Percentiles rank a stretch among this genome's conserved stretches.
phyloP scores from a whole-genome alignment of 2,888 invertebrate genomes.

The Nezara viridula region DNA sequence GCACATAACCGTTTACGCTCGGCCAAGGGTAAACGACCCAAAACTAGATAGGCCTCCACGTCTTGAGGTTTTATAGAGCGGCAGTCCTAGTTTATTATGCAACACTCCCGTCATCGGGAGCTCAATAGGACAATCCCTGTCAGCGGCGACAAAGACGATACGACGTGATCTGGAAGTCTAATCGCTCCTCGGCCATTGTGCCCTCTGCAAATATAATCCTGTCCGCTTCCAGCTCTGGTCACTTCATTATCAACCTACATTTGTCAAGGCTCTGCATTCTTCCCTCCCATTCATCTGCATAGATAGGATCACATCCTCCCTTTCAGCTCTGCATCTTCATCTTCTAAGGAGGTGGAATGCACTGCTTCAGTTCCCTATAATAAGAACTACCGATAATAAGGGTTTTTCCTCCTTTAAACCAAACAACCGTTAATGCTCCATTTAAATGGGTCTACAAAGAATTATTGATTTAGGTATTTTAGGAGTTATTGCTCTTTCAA shows the following conservation, averaged over 20 bases:
- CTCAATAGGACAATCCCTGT: conserved; percentile 51
- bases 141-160: not conserved
- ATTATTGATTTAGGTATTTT: not conserved
- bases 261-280: conserved; percentile 25
- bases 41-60: conserved; percentile 42
- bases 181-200: not conserved
- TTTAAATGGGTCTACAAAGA: not conserved
- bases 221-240: conserved; percentile 39
- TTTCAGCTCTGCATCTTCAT: conserved; percentile 46
- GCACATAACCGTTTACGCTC: conserved; percentile 45
- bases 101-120: not conserved
- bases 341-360: conserved; percentile 44
- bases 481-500: not conserved
- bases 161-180: conserved; percentile 46
- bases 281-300: conserved; percentile 46
- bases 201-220: conserved; percentile 41
- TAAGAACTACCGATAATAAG: conserved; percentile 19
- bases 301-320: conserved; percentile 45
- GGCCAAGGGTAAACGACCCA: conserved; percentile 46
- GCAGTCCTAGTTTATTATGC: conserved; percentile 39
- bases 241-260: conserved; percentile 49
- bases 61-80: not conserved
- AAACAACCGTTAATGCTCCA: not conserved
- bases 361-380: not conserved
- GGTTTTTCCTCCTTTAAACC: not conserved